Conservation (phyloP, 2,113 vertebrate species). For the Prinia subflava region DNA sequence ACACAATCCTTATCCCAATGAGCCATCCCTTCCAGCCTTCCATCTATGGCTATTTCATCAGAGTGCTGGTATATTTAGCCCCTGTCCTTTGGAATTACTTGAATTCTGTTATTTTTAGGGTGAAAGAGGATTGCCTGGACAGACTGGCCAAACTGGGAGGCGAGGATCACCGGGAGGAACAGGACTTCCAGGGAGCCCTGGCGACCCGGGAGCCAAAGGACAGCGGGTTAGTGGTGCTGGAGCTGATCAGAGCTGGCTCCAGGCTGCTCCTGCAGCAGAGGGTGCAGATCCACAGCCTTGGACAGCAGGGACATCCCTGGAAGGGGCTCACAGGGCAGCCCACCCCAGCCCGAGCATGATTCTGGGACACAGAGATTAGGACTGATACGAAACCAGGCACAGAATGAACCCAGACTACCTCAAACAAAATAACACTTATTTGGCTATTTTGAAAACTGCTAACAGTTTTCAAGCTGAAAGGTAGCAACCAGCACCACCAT, state of each 20-base stretch:
- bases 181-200: slow-evolving; percentile 85
- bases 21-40: not conserved
- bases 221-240: slow-evolving; percentile 80
- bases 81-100: not conserved
- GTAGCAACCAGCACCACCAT: not conserved
- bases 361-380: not conserved
- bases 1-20: not conserved
- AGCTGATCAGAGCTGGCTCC: not conserved
- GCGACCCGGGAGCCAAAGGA: slow-evolving; percentile 86
- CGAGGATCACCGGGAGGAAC: slow-evolving; percentile 86
- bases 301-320: not conserved
- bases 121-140: slow-evolving; percentile 89
- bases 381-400: not conserved
- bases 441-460: not conserved
- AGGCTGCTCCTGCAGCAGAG: not conserved
- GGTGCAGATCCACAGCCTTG: not conserved
- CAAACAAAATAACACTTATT: not conserved
- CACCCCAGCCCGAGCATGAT: not conserved
- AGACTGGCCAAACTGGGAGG: slow-evolving; percentile 85
- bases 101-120: slow-evolving; percentile 73
- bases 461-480: not conserved
- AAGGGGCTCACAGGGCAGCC: not conserved
- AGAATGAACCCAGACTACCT: not conserved
- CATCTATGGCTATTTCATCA: slow-evolving; percentile 1
- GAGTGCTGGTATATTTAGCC: slow-evolving; percentile 19